phyloP scores from a whole-genome alignment of 2,113 vertebrate species.

The Thamnaconus septentrionalis region DNA sequence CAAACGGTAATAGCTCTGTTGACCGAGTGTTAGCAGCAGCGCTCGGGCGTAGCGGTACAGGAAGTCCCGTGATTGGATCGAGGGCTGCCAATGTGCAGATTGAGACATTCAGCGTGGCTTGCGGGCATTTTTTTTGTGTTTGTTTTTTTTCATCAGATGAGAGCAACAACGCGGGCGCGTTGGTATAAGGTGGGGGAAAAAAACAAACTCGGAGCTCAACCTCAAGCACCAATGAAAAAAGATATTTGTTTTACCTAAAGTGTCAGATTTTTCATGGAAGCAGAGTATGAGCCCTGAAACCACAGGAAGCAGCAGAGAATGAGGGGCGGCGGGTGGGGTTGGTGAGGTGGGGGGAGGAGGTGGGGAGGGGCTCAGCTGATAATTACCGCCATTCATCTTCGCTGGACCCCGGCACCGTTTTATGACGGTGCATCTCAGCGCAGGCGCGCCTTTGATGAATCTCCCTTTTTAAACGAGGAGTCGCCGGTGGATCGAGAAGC shows the following conservation, averaged over 20 bases:
- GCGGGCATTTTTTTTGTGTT: background rate
- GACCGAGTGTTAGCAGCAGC: conserved; percentile 27
- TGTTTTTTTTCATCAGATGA: conserved; percentile 8
- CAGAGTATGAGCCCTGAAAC: conserved; percentile 36
- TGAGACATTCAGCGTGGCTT: conserved; percentile 25
- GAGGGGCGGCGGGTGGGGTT: too few species aligned
- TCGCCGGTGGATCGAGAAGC: conserved; percentile 60
- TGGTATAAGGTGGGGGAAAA: conserved; percentile 16
- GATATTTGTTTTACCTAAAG: conserved; percentile 16
- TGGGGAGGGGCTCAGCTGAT: conserved; percentile 63
- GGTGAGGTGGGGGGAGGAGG: conserved; percentile 4
- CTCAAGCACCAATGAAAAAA: conserved; percentile 26
- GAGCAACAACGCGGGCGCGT: conserved; percentile 24
- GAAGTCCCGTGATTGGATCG: conserved; percentile 39
- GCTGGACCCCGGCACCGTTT: conserved; percentile 62
- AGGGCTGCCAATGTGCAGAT: conserved; percentile 14
- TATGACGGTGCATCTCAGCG: conserved; percentile 58
- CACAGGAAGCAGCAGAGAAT: conserved; percentile 35
- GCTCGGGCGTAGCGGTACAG: conserved; percentile 15
- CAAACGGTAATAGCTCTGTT: conserved; percentile 37
- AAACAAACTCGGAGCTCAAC: conserved; percentile 29
- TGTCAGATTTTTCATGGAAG: too few species aligned
- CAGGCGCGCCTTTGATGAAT: conserved; percentile 73
- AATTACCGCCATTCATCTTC: conserved; percentile 80
- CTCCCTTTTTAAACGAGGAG: conserved; percentile 72